Percentiles rank a stretch among this genome's conserved stretches.
phyloP scores from a whole-genome alignment of 2,113 vertebrate genomes.

The Axis porcinus region DNA sequence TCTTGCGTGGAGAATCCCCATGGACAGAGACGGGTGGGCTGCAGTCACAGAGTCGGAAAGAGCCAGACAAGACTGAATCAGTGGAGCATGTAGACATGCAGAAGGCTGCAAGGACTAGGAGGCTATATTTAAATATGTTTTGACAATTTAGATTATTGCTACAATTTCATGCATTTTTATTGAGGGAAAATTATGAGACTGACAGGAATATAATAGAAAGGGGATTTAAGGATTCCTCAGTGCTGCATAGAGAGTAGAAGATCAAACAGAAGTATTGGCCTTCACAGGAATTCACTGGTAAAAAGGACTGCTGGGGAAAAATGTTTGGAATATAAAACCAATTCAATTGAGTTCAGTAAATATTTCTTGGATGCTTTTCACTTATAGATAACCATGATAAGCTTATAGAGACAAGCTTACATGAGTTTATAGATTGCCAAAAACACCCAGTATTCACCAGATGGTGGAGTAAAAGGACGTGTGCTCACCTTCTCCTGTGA shows the following conservation, averaged over 20 bases:
- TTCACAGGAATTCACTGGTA: constrained; percentile 3
- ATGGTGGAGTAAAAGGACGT: not conserved
- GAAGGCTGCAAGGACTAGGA: not conserved
- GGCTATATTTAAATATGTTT: constrained; percentile 6
- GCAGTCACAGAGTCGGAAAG: not conserved
- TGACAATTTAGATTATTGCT: constrained; percentile 15
- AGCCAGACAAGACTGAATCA: not conserved
- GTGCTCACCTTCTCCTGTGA: not conserved
- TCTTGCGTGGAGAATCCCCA: not conserved
- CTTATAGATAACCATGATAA: not conserved
- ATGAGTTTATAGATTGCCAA: not conserved
- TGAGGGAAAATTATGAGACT: not conserved
- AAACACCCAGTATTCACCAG: constrained; percentile 5
- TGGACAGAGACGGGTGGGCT: not conserved
- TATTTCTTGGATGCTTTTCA: constrained; percentile 18
- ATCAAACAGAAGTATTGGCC: not conserved
- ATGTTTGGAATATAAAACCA: constrained; percentile 1
- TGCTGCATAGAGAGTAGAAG: not conserved
- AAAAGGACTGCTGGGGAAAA: not conserved
- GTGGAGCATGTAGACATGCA: not conserved
- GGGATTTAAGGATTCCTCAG: not conserved
- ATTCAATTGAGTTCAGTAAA: constrained; percentile 10
- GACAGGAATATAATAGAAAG: not conserved
- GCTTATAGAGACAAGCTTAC: not conserved
- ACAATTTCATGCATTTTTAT: not conserved